A percentile compares a stretch with the other conserved stretches of the same genome.
Evolutionary conservation across 2,888 invertebrate species (phyloP).

Genomic region (Amphipyra tragopoginis): DNA sequence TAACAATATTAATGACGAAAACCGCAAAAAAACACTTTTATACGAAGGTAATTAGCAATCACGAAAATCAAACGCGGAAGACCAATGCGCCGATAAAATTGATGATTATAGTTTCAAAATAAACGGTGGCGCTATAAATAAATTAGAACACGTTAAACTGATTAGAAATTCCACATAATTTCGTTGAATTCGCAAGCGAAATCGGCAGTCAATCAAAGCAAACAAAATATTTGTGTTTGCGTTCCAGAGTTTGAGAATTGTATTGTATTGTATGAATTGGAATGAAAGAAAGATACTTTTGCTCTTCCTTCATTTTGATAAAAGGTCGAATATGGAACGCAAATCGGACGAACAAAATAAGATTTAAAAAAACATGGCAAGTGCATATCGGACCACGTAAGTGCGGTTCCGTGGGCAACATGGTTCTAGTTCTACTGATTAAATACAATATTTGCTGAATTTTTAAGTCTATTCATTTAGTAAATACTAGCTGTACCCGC

Average conservation of each 20-base stretch:
- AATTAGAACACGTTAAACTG: slow-evolving; percentile 19
- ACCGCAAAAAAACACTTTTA: slow-evolving; percentile 12
- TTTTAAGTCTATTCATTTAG: no score
- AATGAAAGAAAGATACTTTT: background rate
- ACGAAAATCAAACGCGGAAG: slow-evolving; percentile 17
- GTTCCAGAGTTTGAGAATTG: slow-evolving; percentile 26
- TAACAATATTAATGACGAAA: slow-evolving; percentile 23
- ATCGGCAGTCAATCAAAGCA: slow-evolving; percentile 53
- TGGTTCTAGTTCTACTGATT: no score
- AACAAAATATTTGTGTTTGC: slow-evolving; percentile 56
- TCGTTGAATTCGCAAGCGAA: slow-evolving; percentile 49
- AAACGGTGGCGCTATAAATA: slow-evolving; percentile 7
- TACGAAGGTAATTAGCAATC: slow-evolving; percentile 14
- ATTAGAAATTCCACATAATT: slow-evolving; percentile 46
- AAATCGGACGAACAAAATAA: background rate
- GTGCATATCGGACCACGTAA: no score
- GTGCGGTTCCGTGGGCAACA: no score
- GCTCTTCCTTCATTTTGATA: background rate
- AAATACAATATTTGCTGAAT: no score
- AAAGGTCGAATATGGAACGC: background rate
- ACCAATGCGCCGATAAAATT: slow-evolving; percentile 2
- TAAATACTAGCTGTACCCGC: no score
- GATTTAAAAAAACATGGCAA: no score
- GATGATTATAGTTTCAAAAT: slow-evolving; percentile 2
- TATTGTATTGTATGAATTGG: background rate